Base-by-base conservation (phyloP, 2,797 vertebrate species). In the Neosilurus hyrtlii region DNA sequence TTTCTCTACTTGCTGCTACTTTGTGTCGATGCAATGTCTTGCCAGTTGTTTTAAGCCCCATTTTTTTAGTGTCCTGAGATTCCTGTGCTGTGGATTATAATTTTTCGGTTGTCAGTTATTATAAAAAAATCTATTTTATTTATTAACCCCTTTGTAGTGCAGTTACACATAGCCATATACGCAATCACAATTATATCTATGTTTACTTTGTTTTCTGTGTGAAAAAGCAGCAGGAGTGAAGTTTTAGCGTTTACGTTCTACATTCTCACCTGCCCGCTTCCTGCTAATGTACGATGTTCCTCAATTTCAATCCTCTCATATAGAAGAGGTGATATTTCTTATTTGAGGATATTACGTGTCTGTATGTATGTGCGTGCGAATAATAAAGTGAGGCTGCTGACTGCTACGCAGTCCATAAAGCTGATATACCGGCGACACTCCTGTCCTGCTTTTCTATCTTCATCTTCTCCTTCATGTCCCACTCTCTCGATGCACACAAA, bases 301-400 rank as follows among this genome's bases (percentile, higher is more conserved):
- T 68, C 10, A 57, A 16, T 18, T 61, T 62, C 26, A 18, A 51
- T 65, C 51, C 54, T 43, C 61, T 68, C 76, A 61, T 22, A 72
- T 35, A 43, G 35, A 43, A 43, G 59, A 78, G 43, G 80, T 76
- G 59, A 86, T 74, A 49, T 81, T 84, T 62, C 65, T 82, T 72
- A 86, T 84, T 77, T 81, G 63, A 35, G 54, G n/a, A 79, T 79
- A 62, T 79, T 57, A 74, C 52, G 68, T 61, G 73, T 76, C 20
- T 57, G 15, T 57, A 24, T 73, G 63, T 68, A 11, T 77, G 71
- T 78, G 68, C 12, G 18, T 16, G 35, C 9, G 43, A 43, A 79
- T 83, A 87, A 86, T 87, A 81, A 84, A 84, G 68, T 68, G 62
- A 80, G 82, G 49, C 68, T 70, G 79, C 43, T 49, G 65, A 63